Evolutionary conservation across 2,113 vertebrate genomes (phyloP), one percentile per base, ranked within the genome.

Genomic region (Collichthys lucidus): DNA sequence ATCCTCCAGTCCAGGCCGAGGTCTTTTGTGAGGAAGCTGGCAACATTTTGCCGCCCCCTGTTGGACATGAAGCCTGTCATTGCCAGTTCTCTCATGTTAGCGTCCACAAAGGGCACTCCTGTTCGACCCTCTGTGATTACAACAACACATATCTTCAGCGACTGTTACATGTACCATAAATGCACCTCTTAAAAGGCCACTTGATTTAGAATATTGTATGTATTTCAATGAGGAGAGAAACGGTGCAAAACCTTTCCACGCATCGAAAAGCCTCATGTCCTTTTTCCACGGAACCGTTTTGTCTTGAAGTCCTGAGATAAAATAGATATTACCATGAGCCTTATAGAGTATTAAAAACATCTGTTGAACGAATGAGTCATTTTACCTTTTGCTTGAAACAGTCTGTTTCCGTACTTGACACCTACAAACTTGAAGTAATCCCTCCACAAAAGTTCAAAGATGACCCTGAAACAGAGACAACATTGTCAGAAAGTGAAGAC

Each of bases 11-110:
- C 96, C 61, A 97, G 91, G 0, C 94, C 93, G 85, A 97, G 89
- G 85, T 97, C 96, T 82, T 97, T 97, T 29, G 95, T 96, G 77
- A 97, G 95, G 75, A 97, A 97, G 87, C 96, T 96, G 64, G 96
- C 94, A 0, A 96, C 95, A 0, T 96, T 97, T 84, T 97, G 95
- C 7, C 95, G 87, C 74, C 96, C 96, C 83, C 96, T 94, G 92
- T 96, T 96, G 44, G 96, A 96, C 95, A 96, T 96, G 84, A 97
- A 97, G 61, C 96, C 96, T 0, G 94, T 96, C 11, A 89, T 84
- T 0, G 92, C 94, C 85, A 96, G 71, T 89, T 96, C 96, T 71
- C 95, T 90, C 96, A 97, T 96, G 91, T 95, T 97, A 60, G 96
- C 96, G 0, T 97, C 96, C 4, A 97, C 96, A 22, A 97, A 97